Conservation (phyloP, 2,797 vertebrate genomes). For the Picus viridis region DNA sequence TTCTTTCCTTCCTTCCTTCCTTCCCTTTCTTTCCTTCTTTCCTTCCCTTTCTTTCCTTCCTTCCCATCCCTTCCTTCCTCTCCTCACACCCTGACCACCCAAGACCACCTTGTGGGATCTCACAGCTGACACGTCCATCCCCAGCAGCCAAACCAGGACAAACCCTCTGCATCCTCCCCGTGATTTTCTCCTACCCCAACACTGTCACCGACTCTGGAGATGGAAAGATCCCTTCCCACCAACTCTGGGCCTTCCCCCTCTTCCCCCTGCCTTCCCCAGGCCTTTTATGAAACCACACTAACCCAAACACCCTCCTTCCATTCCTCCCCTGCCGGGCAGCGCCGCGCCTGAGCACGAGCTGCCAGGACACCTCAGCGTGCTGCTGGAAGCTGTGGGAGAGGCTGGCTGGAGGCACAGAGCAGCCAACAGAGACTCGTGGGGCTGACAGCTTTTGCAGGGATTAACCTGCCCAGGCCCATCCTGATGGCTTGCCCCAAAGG, state of each 20-base stretch:
- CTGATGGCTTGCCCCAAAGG: background rate
- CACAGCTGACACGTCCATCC: too few species aligned
- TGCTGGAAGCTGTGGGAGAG: conserved; percentile 41
- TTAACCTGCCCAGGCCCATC: conserved; percentile 18
- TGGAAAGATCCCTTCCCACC: background rate
- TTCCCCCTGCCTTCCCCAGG: conserved; percentile 42
- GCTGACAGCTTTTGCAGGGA: background rate
- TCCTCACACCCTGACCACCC: too few species aligned
- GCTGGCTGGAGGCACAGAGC: background rate
- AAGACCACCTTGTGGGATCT: too few species aligned
- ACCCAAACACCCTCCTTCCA: conserved; percentile 68
- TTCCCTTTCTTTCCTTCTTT: too few species aligned
- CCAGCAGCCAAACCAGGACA: too few species aligned
- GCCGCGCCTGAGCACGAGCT: conserved; percentile 43
- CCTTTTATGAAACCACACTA: conserved; percentile 68
- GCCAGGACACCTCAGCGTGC: conserved; percentile 42
- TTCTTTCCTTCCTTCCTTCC: too few species aligned
- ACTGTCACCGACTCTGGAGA: background rate
- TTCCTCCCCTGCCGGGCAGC: conserved; percentile 65
- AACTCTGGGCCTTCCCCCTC: background rate
- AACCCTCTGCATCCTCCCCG: accelerated
- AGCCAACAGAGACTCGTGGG: conserved; percentile 34
- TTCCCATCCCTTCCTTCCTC: too few species aligned
- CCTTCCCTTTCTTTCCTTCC: too few species aligned
- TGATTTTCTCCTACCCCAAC: background rate